These are phyloP conservation scores for Threskiornis aethiopicus DNA, from an alignment of 2,797 vertebrate species.

Conservation along the genomic window DNA sequence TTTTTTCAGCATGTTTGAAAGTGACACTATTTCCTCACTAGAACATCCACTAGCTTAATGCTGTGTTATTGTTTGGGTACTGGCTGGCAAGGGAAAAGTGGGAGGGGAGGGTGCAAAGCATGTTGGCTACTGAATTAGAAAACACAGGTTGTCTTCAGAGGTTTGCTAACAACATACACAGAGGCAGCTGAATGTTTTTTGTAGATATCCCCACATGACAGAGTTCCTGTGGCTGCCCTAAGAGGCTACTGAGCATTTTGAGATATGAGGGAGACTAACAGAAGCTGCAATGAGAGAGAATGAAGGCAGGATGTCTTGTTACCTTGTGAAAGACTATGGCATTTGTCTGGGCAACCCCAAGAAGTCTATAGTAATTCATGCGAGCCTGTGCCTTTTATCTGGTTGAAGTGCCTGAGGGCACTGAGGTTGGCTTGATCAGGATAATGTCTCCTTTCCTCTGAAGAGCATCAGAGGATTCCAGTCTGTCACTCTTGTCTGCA, in stretches of 20 bases:
- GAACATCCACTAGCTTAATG: not conserved
- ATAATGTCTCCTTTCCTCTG: not conserved
- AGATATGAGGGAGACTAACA: not conserved
- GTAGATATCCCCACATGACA: not conserved
- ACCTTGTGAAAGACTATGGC: not conserved
- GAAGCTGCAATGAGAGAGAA: not conserved
- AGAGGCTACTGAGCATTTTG: not conserved
- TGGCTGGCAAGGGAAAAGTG: not conserved
- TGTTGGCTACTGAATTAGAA: not conserved
- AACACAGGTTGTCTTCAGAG: not conserved
- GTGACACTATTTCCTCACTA: not conserved
- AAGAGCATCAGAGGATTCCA: not conserved
- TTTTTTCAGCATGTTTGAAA: not conserved
- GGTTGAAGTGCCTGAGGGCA: not conserved
- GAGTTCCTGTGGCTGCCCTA: not conserved
- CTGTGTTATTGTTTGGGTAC: not conserved
- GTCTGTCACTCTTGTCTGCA: not conserved
- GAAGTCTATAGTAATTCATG: not conserved
- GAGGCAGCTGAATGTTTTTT: not conserved
- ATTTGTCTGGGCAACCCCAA: not conserved
- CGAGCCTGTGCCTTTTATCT: not conserved
- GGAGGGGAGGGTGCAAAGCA: not conserved
- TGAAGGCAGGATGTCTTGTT: not conserved
- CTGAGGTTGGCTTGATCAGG: not conserved
- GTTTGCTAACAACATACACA: not conserved